Base-by-base conservation (phyloP, 2,797 vertebrate species). In the Lates japonicus region DNA sequence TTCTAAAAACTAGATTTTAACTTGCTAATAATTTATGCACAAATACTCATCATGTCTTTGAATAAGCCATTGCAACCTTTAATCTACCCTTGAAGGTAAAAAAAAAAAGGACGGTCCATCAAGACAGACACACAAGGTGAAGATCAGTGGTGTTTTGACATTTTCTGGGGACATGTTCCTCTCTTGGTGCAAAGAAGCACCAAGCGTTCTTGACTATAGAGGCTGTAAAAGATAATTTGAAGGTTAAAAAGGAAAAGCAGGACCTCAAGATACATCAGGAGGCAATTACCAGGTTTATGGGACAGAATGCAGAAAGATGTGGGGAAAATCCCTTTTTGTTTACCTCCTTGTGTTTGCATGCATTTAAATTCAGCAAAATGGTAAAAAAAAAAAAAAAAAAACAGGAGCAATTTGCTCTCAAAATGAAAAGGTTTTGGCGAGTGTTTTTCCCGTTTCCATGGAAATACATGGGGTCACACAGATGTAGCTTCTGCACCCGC, bases 201-300 rank as follows among this genome's bases (percentile, higher is more conserved):
- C 2, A 13, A 48, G 57, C 20, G 16, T 4, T 51, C n/a, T 22
- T 74, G n/a, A 54, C 48, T 10, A 37, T 19, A 54, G 29, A 54
- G 25, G 37, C 35, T 66, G 19, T 25, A 2, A 37, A 35, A 62
- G 49, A 31, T 55, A 0, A 46, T 70, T 49, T 44, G 29, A 22
- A 54, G 29, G 17, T 62, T 51, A 16, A 44, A 11, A 31, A 3
- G 13, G 2, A 60, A 14, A 42, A 3, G 12, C 25, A 9, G 7
- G 7, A 25, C 11, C 20, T 61, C 17, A 25, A 57, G 16, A 48
- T 52, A 60, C 11, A 83, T 66, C 49, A 80, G 22, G 52, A 60
- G 44, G 10, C 14, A 54, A 41, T 46, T 19, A 64, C 51, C 57
- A 44, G 57, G 14, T 52, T 52, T 55, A 37, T 41, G 12, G 49